Evolutionary conservation across 2,888 invertebrate species (phyloP), one percentile per base, ranked within the genome.

Genomic region (Mystacides longicornis): DNA sequence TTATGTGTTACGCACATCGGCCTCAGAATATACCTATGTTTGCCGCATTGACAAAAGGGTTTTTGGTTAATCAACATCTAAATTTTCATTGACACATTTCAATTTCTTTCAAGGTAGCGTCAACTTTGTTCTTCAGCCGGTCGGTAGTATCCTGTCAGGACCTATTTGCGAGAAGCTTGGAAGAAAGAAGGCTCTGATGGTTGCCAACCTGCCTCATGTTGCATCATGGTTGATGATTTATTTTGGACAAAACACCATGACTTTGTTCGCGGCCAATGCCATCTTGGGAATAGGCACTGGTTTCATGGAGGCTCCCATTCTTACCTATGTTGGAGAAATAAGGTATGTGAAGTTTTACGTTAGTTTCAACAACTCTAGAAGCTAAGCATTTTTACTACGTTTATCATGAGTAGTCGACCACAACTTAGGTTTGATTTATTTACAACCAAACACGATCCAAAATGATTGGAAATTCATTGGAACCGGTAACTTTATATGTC

Each of bases 281-380:
- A 63, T 81, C 19, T 67, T 81, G 54, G 81, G 81, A 0, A 70
- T 81, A 3, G 80, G 81, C 0, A 77, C 79, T 2, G 81, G 81
- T 0, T 71, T 81, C 16, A 80, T 81, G 80, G 81, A 81, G 63
- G 80, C 79, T 0, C 81, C 81, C 0, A 77, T 79, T 1, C 68
- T 81, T n/a, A 80, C 81, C 1, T 81, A 81, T 58, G 74, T 81
- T n/a, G 81, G 81, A 1, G 81, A 81, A 71, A 71, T 81, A 33
- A 75, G 76, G 78, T 78, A 62, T 64, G 54, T 31, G 14, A 14
- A 31, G 14, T n/a, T n/a, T n/a, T n/a, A n/a, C n/a, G n/a, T n/a
- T n/a, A n/a, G n/a, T n/a, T n/a, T n/a, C n/a, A n/a, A n/a, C n/a
- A n/a, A n/a, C n/a, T n/a, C n/a, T n/a, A n/a, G n/a, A n/a, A n/a